Base-by-base conservation (phyloP, 2,113 vertebrate genomes). In the Rhinolophus ferrumequinum region DNA sequence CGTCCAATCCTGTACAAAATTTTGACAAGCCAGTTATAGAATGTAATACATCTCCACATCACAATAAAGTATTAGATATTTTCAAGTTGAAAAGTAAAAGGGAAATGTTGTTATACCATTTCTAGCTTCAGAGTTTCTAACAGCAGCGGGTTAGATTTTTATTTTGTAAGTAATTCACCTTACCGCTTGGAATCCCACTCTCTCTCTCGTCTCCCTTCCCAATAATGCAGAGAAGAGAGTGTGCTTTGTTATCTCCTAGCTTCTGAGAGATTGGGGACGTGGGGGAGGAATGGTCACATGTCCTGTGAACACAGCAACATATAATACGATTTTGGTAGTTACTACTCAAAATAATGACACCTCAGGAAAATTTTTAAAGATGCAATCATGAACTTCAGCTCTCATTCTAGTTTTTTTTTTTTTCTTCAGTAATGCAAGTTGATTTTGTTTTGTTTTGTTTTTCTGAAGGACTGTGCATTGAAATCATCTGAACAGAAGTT, bases 171-270 rank as follows among this genome's bases (percentile, higher is more conserved):
- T 69, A 52, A 52, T 44, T 64, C 87, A 33, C 24, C n/a, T 66
- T 38, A 24, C 0, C 2, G 13, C 2, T 22, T 82, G 33, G 30
- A 70, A 88, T 41, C 33, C 2, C 2, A 44, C 12, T 0, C 11
- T 60, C 35, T 73, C 21, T 77, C 19, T 35, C 33, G 1, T 6
- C 2, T 44, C 22, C 24, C 10, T 86, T 18, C 5, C 22, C 67
- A 96, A 67, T 38, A 86, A 90, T 67, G 26, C 26, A 67, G 21
- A 67, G 10, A 89, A 69, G 3, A 82, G 15, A 76, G 2, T 52
- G 1, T 8, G 7, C 28, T 70, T 30, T 86, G 16, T 26, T 54
- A 60, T 7, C 28, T 22, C 5, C 28, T 75, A 80, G 13, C 4
- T 87, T 77, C 6, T 73, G 73, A 82, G 16, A 35, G 5, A 12